Base-by-base conservation (phyloP, 2,888 invertebrate genomes). In the Sisyra nigra region DNA sequence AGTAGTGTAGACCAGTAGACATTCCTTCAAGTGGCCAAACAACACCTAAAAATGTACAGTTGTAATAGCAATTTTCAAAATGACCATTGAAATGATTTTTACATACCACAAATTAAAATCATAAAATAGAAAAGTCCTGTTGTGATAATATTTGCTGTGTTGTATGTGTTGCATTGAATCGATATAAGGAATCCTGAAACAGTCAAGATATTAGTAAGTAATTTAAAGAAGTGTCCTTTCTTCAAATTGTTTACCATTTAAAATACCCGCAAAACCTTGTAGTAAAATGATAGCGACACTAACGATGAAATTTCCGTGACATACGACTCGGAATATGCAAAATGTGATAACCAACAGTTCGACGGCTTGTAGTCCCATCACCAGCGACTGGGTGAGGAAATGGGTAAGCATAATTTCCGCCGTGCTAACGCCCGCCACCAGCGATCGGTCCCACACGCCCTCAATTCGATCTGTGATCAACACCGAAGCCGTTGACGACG, bases 61-160 rank as follows among this genome's bases (percentile, higher is more conserved):
- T 5, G 6, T 44, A n/a, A n/a, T n/a, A n/a, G n/a, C n/a, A n/a
- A n/a, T n/a, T n/a, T n/a, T 9, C 9, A 33, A 35, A 37, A 13
- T 2, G 35, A 3, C 35, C 8, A 30, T 30, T 9, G 8, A 8
- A 38, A 17, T 18, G 11, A 18, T 31, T 41, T 2, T 9, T 7
- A 65, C 75, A 67, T 60, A 88, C 91, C 91, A 58, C 87, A 85
- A 5, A 89, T 65, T 48, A 93, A 65, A 48, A 92, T 75, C 69
- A 88, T 80, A 0, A 92, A 91, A 56, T 91, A 92, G 57, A 92
- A 91, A 48, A 83, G 84, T 10, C 92, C 92, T 0, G 89, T 77
- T 1, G 88, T 75, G 9, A 84, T 71, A 57, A 87, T 88, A 67
- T 89, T 86, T 0, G 89, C 81, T 53, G 82, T 70, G 0, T 78